Base-by-base conservation (phyloP, 1,140 invertebrate genomes). In the Hetaerina americana region DNA sequence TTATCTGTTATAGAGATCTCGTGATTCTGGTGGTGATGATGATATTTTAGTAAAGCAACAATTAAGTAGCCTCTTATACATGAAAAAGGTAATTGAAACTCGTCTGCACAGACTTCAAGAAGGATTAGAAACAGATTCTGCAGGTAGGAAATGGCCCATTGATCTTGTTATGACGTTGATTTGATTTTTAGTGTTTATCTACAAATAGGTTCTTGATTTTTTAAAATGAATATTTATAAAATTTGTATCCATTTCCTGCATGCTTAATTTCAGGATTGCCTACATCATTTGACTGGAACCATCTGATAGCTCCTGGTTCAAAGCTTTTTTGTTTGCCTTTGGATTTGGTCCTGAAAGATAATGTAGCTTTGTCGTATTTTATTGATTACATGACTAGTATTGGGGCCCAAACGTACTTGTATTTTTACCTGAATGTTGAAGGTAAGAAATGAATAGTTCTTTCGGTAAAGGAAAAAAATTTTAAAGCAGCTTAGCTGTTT, bases 1-100 rank as follows among this genome's bases (percentile, higher is more conserved):
- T n/a, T n/a, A n/a, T n/a, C n/a, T n/a, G n/a, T n/a, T n/a, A n/a
- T n/a, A 90, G 85, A 85, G 93, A 78, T 94, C 92, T 5, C 87
- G 88, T 78, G 93, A 95, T 80, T 89, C 88, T 27, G 92, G 91
- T 0, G 90, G 91, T 5, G 91, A 92, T 75, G 91, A 92, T 81
- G 92, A 94, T 78, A 79, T 90, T 27, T 84, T 87, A 29, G 89
- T 96, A 27, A 94, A 95, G 77, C 92, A 94, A 75, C 93, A 95
- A 79, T 79, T 97, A n/a, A 93, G 91, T 66, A 95, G 92, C 78
- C 82, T 97, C 49, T 83, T 89, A 70, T 96, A 93, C 82, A 85
- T 96, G 0, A 85, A 88, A 70, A 89, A 90, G 77, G 85, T 93
- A 66, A 86, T 93, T 71, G 89, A 92, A 73, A 85, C 83, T 66